Base-by-base conservation (phyloP, 2,797 vertebrate species). In the Eptatretus atami region DNA sequence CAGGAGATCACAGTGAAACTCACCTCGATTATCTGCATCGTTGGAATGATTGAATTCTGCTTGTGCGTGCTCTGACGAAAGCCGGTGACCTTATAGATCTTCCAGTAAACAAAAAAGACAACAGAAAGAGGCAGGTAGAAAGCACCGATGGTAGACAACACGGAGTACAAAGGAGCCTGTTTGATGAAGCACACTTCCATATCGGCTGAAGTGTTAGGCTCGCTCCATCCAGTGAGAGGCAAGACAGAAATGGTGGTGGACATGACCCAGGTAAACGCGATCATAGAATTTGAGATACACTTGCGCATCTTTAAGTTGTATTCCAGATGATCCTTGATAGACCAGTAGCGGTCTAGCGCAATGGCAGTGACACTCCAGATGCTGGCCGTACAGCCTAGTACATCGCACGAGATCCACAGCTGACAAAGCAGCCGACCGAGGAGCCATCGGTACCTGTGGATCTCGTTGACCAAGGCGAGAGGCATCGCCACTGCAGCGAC, bases 361-460 rank as follows among this genome's bases (percentile, higher is more conserved):
- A 93, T 93, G 72, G 86, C 92, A 0, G 83, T 90, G 72, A 98
- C 90, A 0, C 85, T 95, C 92, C 92, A 98, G 77, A 95, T 98
- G 75, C 92, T 95, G 70, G 90, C 92, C 0, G 92, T 96, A 76
- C 90, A 93, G 75, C 90, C 95, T 60, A 98, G 78, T 64, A 96
- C 92, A 0, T 98, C 86, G 1, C 84, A 85, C 12, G 82, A 82
- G 70, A 96, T 77, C 92, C 92, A 98, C 53, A 86, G 76, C 70
- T 92, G 85, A 74, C 90, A 98, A 2, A 95, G 77, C 0, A 77
- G 75, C 2, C 80, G 74, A 15, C 92, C 92, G 71, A 92, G 77
- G 52, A 76, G 79, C 92, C 92, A 98, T 63, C 77, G 78, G 64
- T 80, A 72, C 57, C 83, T 83, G 0, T 84, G 81, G 63, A 90